Percentiles rank a stretch among this genome's conserved stretches.
Conservation (phyloP, 2,888 invertebrate genomes). For the Linnaemya vulpina region DNA sequence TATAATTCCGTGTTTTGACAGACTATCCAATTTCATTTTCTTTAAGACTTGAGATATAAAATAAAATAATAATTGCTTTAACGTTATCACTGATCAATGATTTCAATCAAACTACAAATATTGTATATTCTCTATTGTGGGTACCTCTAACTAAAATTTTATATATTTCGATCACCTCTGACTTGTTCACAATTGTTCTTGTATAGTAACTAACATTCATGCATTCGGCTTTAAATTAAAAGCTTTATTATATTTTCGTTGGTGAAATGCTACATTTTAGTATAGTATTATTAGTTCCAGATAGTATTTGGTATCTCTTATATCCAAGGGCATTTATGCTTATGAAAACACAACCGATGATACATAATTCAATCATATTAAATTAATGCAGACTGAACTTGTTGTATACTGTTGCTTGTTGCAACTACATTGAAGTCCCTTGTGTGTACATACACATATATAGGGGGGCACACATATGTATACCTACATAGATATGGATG, state of each 20-base stretch:
- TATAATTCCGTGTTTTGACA: constrained; percentile 52
- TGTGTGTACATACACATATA: too few species aligned
- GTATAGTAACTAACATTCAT: background rate
- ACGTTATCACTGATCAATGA: constrained; percentile 32
- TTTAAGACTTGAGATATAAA: background rate
- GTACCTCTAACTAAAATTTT: constrained; percentile 6
- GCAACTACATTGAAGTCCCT: too few species aligned
- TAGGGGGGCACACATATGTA: too few species aligned
- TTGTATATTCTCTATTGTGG: background rate
- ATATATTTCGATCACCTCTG: constrained; percentile 52
- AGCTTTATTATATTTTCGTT: constrained; percentile 5
- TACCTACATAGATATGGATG: too few species aligned
- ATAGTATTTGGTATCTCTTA: background rate
- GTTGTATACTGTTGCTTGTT: too few species aligned
- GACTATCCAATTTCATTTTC: constrained; percentile 40
- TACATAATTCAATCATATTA: too few species aligned
- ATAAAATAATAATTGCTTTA: background rate
- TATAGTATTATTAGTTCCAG: background rate
- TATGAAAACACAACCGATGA: too few species aligned
- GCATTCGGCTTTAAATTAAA: constrained; percentile 26
- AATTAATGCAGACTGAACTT: too few species aligned
- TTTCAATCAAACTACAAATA: constrained; percentile 26
- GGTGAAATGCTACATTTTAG: constrained; percentile 3
- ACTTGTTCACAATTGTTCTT: constrained; percentile 41
- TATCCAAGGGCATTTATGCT: background rate